These are phyloP conservation scores for Papilio polyxenes DNA, from an alignment of 1,140 invertebrate genomes.

Conservation along the genomic window DNA sequence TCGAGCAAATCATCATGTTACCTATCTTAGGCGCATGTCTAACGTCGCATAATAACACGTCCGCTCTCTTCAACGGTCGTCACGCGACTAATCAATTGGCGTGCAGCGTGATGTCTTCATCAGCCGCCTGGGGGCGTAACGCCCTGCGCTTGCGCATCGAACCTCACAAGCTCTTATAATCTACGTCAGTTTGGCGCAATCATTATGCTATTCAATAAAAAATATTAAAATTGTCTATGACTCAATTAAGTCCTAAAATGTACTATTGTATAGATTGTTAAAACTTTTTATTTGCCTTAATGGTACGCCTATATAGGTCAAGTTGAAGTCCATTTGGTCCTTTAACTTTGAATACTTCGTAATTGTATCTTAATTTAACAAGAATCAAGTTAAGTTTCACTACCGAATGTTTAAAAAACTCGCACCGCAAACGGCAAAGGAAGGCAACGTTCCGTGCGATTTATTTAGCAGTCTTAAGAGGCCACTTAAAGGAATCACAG, in stretches of 20 bases:
- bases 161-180: slow-evolving; percentile 51
- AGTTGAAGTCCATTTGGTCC: not conserved
- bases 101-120: slow-evolving; percentile 76
- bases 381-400: not conserved
- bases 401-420: slow-evolving; percentile 42
- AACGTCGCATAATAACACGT: slow-evolving; percentile 73
- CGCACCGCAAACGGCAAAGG: slow-evolving; percentile 40
- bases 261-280: not conserved
- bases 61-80: slow-evolving; percentile 56
- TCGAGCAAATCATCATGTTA: slow-evolving; percentile 33
- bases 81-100: slow-evolving; percentile 78
- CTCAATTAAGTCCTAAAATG: not conserved
- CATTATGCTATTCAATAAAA: slow-evolving; percentile 36
- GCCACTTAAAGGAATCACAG: slow-evolving; percentile 77
- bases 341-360: not conserved
- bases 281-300: not conserved
- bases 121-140: slow-evolving; percentile 70
- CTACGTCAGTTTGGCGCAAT: slow-evolving; percentile 38
- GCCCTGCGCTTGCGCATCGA: slow-evolving; percentile 68
- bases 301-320: not conserved
- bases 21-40: slow-evolving; percentile 57
- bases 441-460: slow-evolving; percentile 50
- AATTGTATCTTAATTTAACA: slow-evolving; percentile 9
- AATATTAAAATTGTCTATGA: not conserved
- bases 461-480: slow-evolving; percentile 77